Base-by-base conservation (phyloP, 2,888 invertebrate species). In the Trissoscelio sp. region DNA sequence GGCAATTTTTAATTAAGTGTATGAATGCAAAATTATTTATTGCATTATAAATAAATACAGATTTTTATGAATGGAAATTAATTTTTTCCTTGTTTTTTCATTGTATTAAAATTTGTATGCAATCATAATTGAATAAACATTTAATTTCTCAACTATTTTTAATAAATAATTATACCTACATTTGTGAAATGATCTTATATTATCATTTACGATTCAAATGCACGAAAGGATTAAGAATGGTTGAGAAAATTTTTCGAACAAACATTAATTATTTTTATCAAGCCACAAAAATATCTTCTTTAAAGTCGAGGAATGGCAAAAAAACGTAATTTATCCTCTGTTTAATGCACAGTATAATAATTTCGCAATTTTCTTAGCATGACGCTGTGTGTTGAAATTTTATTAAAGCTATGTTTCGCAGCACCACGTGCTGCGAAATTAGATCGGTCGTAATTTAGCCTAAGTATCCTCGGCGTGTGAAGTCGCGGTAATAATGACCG, bases 401-500 rank as follows among this genome's bases (percentile, higher is more conserved):
- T 39, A 75, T 75, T 80, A 64, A 64, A 44, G 18, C 16, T 12
- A 14, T 42, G 42, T 75, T 28, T 44, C 14, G 14, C 22, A 37
- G 58, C 48, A 75, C 57, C 66, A 74, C 74, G 79, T 78, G 82
- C 72, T 74, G 84, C 86, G 87, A 89, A 90, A 88, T 90, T 90
- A 89, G 86, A 86, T 86, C 86, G 86, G 79, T 86, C 87, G 85
- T 88, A 88, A 90, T 88, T 87, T 85, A 82, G 60, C 72, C 73
- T 86, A 85, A 87, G 85, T 85, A 86, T 81, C 82, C 79, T 81
- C 83, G 72, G 84, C 86, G 88, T 86, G 86, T 84, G 86, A 88
- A 89, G 88, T 91, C 88, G 88, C 87, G 87, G 86, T 86, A 87
- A 89, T 90, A 88, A 89, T 87, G 88, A 88, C 84, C 84, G 84